A percentile compares a stretch with the other conserved stretches of the same genome.
phyloP scores from a whole-genome alignment of 2,797 vertebrate species.

The Hypotaenidia okinawae region DNA sequence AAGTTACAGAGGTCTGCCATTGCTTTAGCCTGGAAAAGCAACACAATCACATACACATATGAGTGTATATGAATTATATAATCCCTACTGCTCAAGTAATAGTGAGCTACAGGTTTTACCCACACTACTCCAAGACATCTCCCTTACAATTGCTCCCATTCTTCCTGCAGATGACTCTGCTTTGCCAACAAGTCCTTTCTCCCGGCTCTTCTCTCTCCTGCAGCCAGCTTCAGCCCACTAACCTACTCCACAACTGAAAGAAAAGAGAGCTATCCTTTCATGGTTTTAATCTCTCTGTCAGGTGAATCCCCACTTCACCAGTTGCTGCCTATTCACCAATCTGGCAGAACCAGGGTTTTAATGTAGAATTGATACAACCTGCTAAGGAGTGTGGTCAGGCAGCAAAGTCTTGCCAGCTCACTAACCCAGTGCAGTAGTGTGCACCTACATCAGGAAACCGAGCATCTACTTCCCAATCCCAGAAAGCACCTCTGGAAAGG shows the following conservation, averaged over 20 bases:
- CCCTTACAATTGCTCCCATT: background rate
- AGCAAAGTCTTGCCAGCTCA: background rate
- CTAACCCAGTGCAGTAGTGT: background rate
- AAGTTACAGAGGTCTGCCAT: background rate
- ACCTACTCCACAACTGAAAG: accelerated
- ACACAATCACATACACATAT: background rate
- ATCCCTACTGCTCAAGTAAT: background rate
- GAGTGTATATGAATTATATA: background rate
- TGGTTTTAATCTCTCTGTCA: background rate
- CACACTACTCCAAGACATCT: background rate
- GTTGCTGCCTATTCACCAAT: background rate
- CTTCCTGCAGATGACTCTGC: background rate
- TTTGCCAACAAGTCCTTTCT: background rate
- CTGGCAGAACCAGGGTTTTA: background rate
- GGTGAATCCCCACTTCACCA: background rate
- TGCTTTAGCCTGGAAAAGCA: background rate
- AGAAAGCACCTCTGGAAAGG: background rate
- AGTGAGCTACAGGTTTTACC: background rate
- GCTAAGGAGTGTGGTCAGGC: background rate
- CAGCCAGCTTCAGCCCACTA: background rate
- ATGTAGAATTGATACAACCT: background rate
- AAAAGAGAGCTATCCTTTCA: accelerated
- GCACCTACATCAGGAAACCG: background rate
- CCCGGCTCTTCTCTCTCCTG: background rate
- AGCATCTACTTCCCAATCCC: background rate